These are phyloP conservation scores for Trichechus manatus DNA, from an alignment of 2,113 vertebrate genomes.

Conservation along the genomic window DNA sequence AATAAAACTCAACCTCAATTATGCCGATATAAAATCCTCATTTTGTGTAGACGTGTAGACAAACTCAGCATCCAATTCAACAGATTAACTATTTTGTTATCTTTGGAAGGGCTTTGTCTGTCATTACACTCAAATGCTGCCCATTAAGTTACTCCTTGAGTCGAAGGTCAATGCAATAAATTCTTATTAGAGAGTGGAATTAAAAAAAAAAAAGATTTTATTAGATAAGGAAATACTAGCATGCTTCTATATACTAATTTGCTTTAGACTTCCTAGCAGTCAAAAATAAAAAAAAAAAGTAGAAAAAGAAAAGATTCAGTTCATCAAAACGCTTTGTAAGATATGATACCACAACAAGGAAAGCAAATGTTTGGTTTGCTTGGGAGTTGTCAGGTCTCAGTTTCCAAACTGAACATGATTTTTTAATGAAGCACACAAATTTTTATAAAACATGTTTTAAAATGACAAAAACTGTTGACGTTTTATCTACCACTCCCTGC, in stretches of 20 bases:
- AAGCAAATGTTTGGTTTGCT: slow-evolving; percentile 1
- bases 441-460: slow-evolving; percentile 31
- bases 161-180: background rate
- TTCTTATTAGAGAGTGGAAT: background rate
- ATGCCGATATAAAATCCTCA: background rate
- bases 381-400: background rate
- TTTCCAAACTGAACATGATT: slow-evolving; percentile 7
- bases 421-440: background rate
- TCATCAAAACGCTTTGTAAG: background rate
- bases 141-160: background rate
- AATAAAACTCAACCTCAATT: background rate
- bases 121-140: background rate
- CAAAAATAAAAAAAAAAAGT: background rate
- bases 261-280: background rate
- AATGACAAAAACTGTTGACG: background rate
- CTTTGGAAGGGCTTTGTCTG: background rate
- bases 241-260: background rate
- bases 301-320: background rate
- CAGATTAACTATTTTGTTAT: background rate
- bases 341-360: background rate
- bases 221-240: background rate
- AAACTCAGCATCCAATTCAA: background rate
- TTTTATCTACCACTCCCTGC: background rate
- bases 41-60: background rate
- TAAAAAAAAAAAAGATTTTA: background rate